phyloP scores from a whole-genome alignment of 64 coral and sea anemone species.

The Porites lutea region DNA sequence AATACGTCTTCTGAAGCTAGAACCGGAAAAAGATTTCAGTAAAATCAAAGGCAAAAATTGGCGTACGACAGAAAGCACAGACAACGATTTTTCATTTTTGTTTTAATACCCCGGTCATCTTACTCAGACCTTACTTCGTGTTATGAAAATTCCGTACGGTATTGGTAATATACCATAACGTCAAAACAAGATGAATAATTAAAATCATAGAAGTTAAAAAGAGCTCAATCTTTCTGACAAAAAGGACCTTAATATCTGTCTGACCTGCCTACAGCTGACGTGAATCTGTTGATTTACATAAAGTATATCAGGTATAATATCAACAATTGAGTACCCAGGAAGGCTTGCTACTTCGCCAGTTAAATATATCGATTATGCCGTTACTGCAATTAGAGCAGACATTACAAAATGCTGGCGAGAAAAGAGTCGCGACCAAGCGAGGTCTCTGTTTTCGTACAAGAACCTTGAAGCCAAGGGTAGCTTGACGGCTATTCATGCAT shows the following conservation, averaged over 20 bases:
- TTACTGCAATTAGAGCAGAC: background rate
- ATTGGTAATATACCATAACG: too few species aligned
- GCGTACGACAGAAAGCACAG: too few species aligned
- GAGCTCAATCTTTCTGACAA: too few species aligned
- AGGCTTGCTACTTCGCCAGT: background rate
- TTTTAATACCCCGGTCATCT: too few species aligned
- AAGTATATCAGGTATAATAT: constrained; percentile 11
- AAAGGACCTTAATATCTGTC: background rate
- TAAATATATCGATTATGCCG: constrained; percentile 15
- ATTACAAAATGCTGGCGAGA: background rate
- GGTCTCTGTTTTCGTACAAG: background rate
- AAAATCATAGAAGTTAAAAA: too few species aligned
- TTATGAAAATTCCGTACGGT: too few species aligned
- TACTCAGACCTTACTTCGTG: too few species aligned
- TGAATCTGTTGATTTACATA: constrained; percentile 36
- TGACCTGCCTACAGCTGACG: background rate
- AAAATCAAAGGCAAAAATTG: too few species aligned
- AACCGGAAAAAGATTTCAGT: too few species aligned
- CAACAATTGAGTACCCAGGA: background rate
- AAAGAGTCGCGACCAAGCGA: background rate
- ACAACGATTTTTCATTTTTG: too few species aligned
- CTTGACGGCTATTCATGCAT: background rate
- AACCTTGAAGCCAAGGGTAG: background rate
- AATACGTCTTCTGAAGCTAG: too few species aligned
- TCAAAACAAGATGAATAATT: too few species aligned